Percentiles rank a stretch among this genome's conserved stretches.
Evolutionary conservation across 2,888 invertebrate species (phyloP).

Genomic region (Hypena proboscidalis): DNA sequence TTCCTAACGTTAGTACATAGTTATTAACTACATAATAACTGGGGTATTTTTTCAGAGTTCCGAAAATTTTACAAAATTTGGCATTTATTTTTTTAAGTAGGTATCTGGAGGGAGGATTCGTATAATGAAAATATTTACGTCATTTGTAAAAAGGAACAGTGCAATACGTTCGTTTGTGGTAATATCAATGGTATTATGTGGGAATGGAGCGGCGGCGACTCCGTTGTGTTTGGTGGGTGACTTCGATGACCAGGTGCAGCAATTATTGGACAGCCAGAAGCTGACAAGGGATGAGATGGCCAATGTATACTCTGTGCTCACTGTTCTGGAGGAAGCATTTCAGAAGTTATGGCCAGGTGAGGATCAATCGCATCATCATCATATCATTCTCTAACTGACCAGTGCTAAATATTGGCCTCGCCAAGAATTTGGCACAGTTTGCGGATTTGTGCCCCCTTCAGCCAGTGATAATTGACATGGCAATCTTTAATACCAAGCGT

Average conservation of each 20-base stretch:
- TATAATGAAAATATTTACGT: too few species aligned
- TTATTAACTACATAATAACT: too few species aligned
- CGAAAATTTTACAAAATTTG: too few species aligned
- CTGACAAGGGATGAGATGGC: conserved; percentile 3
- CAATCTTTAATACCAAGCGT: too few species aligned
- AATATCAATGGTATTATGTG: not conserved
- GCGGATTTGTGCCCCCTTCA: too few species aligned
- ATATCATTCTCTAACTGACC: not conserved
- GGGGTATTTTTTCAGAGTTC: too few species aligned
- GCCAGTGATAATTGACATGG: too few species aligned
- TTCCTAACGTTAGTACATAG: too few species aligned
- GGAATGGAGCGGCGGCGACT: not conserved
- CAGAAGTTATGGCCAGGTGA: conserved; percentile 11
- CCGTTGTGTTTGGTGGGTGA: conserved; percentile 6
- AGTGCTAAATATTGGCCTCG: not conserved
- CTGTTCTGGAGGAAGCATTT: conserved; percentile 5
- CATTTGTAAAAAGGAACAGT: too few species aligned
- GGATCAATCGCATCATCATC: not conserved
- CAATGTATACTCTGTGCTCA: conserved; percentile 9
- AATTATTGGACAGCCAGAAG: conserved; percentile 7
- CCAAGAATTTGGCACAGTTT: not conserved
- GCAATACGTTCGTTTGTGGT: too few species aligned
- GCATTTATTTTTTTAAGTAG: too few species aligned
- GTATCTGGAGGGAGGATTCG: too few species aligned
- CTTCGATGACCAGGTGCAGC: conserved; percentile 13